Evolutionary conservation across 1,140 invertebrate species (phyloP).

Genomic region (Leptopilina clavipes): DNA sequence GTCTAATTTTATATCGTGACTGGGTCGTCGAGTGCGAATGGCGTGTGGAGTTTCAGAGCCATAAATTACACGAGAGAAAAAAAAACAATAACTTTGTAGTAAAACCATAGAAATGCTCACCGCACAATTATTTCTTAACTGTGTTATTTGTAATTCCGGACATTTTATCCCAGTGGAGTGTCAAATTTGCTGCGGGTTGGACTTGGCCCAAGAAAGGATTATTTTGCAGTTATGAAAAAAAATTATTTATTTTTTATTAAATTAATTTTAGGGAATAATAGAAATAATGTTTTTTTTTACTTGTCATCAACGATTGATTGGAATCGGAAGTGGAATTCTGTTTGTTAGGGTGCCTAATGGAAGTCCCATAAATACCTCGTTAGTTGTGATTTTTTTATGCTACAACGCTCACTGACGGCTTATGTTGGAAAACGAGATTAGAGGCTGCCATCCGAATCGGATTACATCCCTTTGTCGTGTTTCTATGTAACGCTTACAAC

Average conservation of each 20-base stretch:
- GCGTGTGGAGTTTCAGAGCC: constrained; percentile 3
- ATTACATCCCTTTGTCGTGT: constrained; percentile 34
- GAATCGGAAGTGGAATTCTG: neutral
- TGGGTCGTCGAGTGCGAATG: neutral
- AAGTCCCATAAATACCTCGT: constrained; percentile 33
- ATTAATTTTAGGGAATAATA: neutral
- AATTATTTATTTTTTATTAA: neutral
- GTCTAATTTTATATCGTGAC: constrained; percentile 24
- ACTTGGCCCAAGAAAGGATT: too few species aligned
- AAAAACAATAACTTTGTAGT: neutral
- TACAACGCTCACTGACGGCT: constrained; percentile 20
- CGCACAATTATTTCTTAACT: neutral
- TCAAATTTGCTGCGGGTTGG: too few species aligned
- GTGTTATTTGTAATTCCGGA: neutral
- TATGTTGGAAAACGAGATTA: constrained; percentile 30
- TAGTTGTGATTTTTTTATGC: constrained; percentile 29
- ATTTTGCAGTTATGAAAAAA: neutral
- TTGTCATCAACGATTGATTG: neutral
- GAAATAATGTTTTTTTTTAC: neutral
- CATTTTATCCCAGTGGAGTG: neutral
- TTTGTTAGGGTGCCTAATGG: constrained; percentile 15
- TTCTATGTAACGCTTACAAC: constrained; percentile 16
- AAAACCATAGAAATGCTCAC: neutral
- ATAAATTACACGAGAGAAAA: neutral
- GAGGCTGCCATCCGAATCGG: constrained; percentile 27